Evolutionary conservation across 2,888 invertebrate species (phyloP), one percentile per base, ranked within the genome.

Genomic region (Melanchra persicariae): DNA sequence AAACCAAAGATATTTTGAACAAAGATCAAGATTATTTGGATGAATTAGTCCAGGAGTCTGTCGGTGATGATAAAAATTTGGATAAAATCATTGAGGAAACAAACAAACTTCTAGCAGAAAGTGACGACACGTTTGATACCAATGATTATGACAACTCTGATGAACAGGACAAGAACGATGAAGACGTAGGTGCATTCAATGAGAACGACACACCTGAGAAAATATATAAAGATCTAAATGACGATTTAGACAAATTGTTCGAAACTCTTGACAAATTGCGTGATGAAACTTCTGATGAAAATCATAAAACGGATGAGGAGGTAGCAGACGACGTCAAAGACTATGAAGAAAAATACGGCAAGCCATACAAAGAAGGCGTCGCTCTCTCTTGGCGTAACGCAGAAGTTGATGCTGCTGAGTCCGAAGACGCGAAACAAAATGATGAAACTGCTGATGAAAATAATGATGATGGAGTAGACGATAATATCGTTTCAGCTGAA

Each of bases 181-280:
- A 83, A 57, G 78, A 77, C 6, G 19, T 64, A 6, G 75, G 85
- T 58, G 82, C 69, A 37, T 37, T 57, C 22, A 63, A 73, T 10
- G 86, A 85, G 43, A 91, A 91, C 62, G 91, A 91, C 30, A 87
- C 87, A 0, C 87, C 88, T 2, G 88, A 89, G 8, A 88, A 91
- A 78, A 88, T 87, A 3, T 89, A 91, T 59, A 81, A 81, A 26
- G 93, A 94, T 65, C 83, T 95, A 12, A 87, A 91, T 71, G 87
- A 86, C 24, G 92, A 95, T 77, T 87, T 94, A 45, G 87, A 90
- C 22, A 88, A 90, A 67, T 77, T 95, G 37, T 87, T 91, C 68
- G 89, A 89, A 62, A 92, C 91, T 19, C 79, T 90, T 64, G 83
- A 89, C 17, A 92, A 93, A 82, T 83, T 94, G 15, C 82, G 76